phyloP scores from a whole-genome alignment of 1,140 invertebrate genomes.

The Drosophila obscura region DNA sequence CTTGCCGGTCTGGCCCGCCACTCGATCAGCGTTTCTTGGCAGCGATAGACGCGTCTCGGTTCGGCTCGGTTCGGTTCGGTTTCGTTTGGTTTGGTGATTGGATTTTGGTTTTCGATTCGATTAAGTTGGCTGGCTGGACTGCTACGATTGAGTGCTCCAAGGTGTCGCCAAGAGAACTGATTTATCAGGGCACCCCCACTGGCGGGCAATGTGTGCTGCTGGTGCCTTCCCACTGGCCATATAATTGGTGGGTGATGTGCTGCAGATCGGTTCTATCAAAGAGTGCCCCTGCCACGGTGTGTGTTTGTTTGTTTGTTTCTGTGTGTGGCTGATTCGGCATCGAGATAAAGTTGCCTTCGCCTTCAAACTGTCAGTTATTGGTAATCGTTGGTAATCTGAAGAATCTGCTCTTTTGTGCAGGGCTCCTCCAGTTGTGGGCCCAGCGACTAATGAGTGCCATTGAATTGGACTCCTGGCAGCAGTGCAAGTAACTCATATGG shows the following conservation, averaged over 20 bases:
- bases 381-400: slow-evolving; percentile 26
- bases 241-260: slow-evolving; percentile 22
- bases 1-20: slow-evolving; percentile 34
- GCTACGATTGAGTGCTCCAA: not conserved
- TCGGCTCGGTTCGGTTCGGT: not conserved
- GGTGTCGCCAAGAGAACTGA: not conserved
- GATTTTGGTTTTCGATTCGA: not conserved
- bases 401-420: slow-evolving; percentile 68
- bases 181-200: not conserved
- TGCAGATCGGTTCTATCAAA: not conserved
- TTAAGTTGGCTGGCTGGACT: not conserved
- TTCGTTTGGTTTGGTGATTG: not conserved
- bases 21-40: slow-evolving; percentile 44
- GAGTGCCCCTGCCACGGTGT: not conserved
- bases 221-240: not conserved
- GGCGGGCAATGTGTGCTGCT: not conserved
- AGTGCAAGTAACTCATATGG: slow-evolving; percentile 29
- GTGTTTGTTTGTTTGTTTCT: slow-evolving; percentile 9
- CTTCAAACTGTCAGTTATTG: slow-evolving; percentile 65
- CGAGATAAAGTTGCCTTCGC: slow-evolving; percentile 46
- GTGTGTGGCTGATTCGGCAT: slow-evolving; percentile 25
- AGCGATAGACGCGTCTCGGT: slow-evolving; percentile 41
- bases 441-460: slow-evolving; percentile 23
- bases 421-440: slow-evolving; percentile 4
- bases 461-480: not conserved